Conservation (phyloP, 2,888 invertebrate genomes). For the Scelioninae gen. 2 region DNA sequence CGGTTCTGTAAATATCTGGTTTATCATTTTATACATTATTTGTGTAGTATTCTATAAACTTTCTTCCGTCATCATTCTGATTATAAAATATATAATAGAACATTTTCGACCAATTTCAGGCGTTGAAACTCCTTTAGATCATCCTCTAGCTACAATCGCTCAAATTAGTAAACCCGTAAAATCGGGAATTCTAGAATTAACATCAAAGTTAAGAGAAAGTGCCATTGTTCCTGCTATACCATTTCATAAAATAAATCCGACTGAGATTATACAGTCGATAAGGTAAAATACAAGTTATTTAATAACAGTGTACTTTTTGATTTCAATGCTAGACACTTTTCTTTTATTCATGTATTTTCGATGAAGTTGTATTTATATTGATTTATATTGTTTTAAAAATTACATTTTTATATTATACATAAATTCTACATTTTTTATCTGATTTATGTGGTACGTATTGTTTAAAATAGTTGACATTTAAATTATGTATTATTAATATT, state of each 20-base stretch:
- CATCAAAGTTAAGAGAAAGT: constrained; percentile 73
- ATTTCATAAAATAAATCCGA: constrained; percentile 71
- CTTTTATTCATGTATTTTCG: too few relatives aligned
- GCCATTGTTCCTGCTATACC: constrained; percentile 73
- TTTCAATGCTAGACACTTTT: too few relatives aligned
- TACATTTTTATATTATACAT: too few relatives aligned
- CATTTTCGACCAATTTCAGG: constrained; percentile 46
- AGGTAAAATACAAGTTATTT: constrained; percentile 62
- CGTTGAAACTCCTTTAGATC: constrained; percentile 59
- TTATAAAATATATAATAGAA: not conserved
- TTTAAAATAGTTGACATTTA: too few relatives aligned
- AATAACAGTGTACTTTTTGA: constrained; percentile 35
- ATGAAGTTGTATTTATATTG: too few relatives aligned
- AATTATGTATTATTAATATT: too few relatives aligned
- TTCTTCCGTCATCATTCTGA: too few relatives aligned
- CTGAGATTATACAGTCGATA: constrained; percentile 70
- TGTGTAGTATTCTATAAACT: too few relatives aligned
- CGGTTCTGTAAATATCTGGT: not conserved
- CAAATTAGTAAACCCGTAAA: constrained; percentile 72
- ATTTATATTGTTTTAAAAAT: too few relatives aligned
- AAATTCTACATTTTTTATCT: too few relatives aligned
- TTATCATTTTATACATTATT: too few relatives aligned
- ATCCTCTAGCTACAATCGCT: constrained; percentile 65
- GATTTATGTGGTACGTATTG: too few relatives aligned
- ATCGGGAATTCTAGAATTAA: constrained; percentile 71